Percentiles rank a stretch among this genome's conserved stretches.
Conservation (phyloP, 2,888 invertebrate species). For the Callyntrura sp. region DNA sequence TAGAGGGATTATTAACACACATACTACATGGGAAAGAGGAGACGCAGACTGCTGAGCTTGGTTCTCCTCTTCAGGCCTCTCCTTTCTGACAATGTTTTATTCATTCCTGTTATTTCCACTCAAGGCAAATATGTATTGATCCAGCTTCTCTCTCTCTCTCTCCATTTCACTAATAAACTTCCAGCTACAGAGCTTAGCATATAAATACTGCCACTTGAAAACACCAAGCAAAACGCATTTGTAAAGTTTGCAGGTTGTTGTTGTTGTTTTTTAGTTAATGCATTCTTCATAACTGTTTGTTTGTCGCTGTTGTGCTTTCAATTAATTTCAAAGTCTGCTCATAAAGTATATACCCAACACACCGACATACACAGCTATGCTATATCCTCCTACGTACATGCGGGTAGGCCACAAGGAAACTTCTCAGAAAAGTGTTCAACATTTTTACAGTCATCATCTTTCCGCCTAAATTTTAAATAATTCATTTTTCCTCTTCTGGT, state of each 20-base stretch:
- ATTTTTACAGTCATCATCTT: not conserved
- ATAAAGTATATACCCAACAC: too few relatives aligned
- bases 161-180: too few relatives aligned
- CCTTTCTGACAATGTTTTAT: constrained; percentile 49
- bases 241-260: not conserved
- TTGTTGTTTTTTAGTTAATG: too few relatives aligned
- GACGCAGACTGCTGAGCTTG: too few relatives aligned
- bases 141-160: constrained; percentile 3
- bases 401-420: not conserved
- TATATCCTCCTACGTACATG: not conserved
- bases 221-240: not conserved
- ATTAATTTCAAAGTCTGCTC: too few relatives aligned
- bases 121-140: constrained; percentile 59
- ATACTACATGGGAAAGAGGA: too few relatives aligned
- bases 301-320: not conserved
- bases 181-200: not conserved
- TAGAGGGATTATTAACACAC: not conserved
- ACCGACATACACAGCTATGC: not conserved
- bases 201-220: too few relatives aligned
- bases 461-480: constrained; percentile 17
- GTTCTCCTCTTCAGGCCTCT: too few relatives aligned
- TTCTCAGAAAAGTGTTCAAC: too few relatives aligned
- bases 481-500: not conserved
- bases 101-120: constrained; percentile 61
- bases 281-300: constrained; percentile 25